Evolutionary conservation across 1,140 invertebrate genomes (phyloP).

Genomic region (Hesperophylax magnus): DNA sequence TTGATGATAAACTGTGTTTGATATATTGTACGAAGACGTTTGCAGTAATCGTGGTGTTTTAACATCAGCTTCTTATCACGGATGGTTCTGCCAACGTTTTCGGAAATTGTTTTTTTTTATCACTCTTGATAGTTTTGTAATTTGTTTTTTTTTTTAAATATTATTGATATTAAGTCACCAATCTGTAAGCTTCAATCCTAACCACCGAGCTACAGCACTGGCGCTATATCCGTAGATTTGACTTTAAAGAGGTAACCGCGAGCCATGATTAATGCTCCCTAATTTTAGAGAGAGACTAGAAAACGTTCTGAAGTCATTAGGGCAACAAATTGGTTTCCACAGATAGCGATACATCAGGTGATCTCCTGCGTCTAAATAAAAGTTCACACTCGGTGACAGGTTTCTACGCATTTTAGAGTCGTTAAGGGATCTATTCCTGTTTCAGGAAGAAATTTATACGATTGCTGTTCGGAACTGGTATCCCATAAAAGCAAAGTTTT

Average conservation of each 20-base stretch:
- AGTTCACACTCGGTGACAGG: conserved; percentile 35
- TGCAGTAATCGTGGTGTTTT: neutral
- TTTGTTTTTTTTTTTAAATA: conserved; percentile 8
- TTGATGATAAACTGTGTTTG: conserved; percentile 13
- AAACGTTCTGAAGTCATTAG: conserved; percentile 22
- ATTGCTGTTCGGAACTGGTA: conserved; percentile 25
- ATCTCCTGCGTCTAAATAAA: conserved; percentile 28
- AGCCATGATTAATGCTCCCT: neutral
- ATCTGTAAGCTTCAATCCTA: conserved; percentile 16
- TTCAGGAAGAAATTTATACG: conserved; percentile 39
- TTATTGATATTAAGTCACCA: neutral
- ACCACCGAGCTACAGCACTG: conserved; percentile 10
- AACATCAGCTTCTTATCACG: too few species aligned
- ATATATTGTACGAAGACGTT: neutral
- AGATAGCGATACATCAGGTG: conserved; percentile 14
- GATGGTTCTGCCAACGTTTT: neutral
- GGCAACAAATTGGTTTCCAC: conserved; percentile 24
- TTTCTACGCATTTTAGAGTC: conserved; percentile 37
- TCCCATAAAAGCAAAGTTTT: conserved; percentile 38
- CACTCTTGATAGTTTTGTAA: conserved; percentile 8
- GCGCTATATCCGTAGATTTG: conserved; percentile 7
- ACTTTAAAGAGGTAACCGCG: neutral
- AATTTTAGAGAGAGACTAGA: conserved; percentile 24
- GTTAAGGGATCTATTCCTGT: conserved; percentile 34
- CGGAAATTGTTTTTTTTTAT: neutral